Evolutionary conservation across 2,888 invertebrate species (phyloP), one percentile per base, ranked within the genome.

Genomic region (Leptogaster cylindrica): DNA sequence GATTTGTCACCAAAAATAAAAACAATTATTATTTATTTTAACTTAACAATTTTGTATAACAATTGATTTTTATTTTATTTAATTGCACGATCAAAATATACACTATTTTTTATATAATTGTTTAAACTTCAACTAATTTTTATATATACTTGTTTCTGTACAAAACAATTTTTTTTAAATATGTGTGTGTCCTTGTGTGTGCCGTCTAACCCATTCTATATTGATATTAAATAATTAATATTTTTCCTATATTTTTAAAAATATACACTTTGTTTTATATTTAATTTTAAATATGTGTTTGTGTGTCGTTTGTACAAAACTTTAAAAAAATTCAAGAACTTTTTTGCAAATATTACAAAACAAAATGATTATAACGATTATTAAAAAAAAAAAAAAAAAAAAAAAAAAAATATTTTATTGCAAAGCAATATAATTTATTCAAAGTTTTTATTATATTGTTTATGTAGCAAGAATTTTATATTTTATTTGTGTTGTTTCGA

Each of bases 181-280:
- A 66, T 73, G 72, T 73, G 77, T 76, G 76, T 76, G 76, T 77
- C 76, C 77, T 76, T 76, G 76, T 77, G 77, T 77, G 77, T 77
- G 76, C 74, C 74, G 77, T 77, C 75, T 76, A 75, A 76, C 76
- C 76, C 75, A 75, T 73, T 74, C 74, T 67, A 66, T 66, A 33
- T 64, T 64, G 33, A 48, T 64, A 61, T 61, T 61, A 61, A 44
- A 16, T 16, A 61, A 61, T 61, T 61, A 61, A 61, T 61, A 61
- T 44, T 61, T 61, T 61, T 44, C 41, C 61, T 27, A 61, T 61
- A 39, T 39, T 61, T 50, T 51, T 39, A 4, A 68, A 55, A 50
- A 61, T 51, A 64, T 31, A 16, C n/a, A 64, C 27, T 66, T 68
- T 68, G n/a, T 58, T 58, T 50, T 50, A 63, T 16, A 18, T 65